phyloP scores from a whole-genome alignment of 2,797 vertebrate genomes.

The Siniperca undulata region DNA sequence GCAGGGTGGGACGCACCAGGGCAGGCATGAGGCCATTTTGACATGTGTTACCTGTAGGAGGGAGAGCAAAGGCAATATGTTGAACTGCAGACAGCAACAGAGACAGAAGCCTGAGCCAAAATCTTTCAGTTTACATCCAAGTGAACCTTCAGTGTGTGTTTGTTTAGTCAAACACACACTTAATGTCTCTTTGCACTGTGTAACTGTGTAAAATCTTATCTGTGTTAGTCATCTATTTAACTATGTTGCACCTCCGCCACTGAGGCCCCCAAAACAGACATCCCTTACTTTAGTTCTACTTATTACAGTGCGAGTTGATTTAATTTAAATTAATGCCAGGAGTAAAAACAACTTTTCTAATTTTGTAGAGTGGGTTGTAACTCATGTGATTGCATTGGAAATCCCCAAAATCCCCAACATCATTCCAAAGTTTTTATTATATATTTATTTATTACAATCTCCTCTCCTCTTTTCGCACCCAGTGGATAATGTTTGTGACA shows the following conservation, averaged over 20 bases:
- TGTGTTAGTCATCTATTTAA: background rate
- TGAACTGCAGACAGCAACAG: conserved; percentile 35
- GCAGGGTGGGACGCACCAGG: conserved; percentile 91
- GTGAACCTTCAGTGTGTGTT: background rate
- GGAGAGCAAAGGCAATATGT: conserved; percentile 60
- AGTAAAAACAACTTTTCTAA: conserved; percentile 20
- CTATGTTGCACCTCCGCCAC: conserved; percentile 11
- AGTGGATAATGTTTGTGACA: background rate
- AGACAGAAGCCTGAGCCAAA: background rate
- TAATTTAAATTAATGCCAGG: conserved; percentile 24
- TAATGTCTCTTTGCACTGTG: background rate
- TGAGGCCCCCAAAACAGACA: background rate
- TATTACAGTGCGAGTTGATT: background rate
- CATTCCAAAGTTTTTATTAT: conserved; percentile 20
- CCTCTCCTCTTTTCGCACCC: background rate
- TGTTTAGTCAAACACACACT: background rate
- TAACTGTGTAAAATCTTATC: background rate
- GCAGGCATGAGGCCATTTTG: conserved; percentile 94
- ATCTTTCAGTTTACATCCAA: background rate
- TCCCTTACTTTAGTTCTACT: conserved; percentile 1
- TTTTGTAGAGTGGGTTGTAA: conserved; percentile 9
- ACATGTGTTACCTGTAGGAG: conserved; percentile 92
- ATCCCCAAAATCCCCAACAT: conserved; percentile 32
- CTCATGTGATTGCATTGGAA: conserved; percentile 24
- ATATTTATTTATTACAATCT: conserved; percentile 3